Evolutionary conservation across 2,113 vertebrate species (phyloP).

Genomic region (Cathartes aura): DNA sequence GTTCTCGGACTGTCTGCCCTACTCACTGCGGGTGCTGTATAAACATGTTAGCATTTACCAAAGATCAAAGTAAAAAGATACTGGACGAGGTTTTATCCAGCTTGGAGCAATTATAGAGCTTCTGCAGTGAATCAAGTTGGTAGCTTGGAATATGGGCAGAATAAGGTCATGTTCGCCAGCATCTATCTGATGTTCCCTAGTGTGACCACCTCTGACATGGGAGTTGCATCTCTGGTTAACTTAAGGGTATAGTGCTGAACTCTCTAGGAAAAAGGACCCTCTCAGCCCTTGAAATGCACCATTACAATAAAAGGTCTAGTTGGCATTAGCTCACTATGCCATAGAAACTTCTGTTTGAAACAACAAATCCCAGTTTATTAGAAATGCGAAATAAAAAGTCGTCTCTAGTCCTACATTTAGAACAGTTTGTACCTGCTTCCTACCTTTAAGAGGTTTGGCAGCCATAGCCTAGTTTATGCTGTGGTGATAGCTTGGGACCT

Average conservation of each 20-base stretch:
- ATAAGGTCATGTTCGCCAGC: neutral
- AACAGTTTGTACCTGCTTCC: neutral
- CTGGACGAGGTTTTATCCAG: neutral
- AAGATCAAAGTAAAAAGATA: neutral
- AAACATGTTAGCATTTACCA: neutral
- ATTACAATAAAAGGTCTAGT: neutral
- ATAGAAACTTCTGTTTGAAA: neutral
- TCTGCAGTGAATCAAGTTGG: neutral
- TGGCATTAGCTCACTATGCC: neutral
- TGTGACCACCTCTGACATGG: rapidly evolving
- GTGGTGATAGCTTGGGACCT: neutral
- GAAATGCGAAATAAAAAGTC: neutral
- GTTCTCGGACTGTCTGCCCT: neutral
- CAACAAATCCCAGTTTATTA: neutral
- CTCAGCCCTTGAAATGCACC: neutral
- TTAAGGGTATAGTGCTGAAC: neutral
- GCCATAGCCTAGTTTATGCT: neutral
- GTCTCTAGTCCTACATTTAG: neutral
- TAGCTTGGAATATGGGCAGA: neutral
- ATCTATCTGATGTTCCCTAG: neutral
- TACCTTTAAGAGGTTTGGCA: neutral
- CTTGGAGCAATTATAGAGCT: neutral
- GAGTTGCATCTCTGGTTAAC: neutral
- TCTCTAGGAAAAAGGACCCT: neutral
- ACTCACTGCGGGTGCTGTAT: neutral